Conservation (phyloP, 2,888 invertebrate species). For the Cephus pulcher region DNA sequence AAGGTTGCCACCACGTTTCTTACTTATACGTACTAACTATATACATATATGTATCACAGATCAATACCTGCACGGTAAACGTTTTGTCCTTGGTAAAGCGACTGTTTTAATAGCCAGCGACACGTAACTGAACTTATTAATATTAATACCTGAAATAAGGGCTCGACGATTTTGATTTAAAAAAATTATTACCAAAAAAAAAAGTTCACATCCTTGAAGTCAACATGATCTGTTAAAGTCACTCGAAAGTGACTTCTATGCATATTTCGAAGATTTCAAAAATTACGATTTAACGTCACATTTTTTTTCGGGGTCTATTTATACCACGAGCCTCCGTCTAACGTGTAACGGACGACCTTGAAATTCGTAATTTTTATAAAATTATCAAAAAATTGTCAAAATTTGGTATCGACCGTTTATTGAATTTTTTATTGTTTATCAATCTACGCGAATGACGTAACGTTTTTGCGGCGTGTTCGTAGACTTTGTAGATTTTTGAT, state of each 20-base stretch:
- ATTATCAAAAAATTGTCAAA: not conserved
- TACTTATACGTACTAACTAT: not conserved
- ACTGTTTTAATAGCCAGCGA: not conserved
- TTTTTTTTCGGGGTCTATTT: not conserved
- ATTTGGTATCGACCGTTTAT: not conserved
- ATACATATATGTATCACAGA: not conserved
- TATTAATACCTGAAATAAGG: not conserved
- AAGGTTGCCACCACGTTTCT: constrained; percentile 4
- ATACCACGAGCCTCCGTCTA: not conserved
- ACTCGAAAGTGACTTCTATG: not conserved
- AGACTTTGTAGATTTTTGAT: not conserved
- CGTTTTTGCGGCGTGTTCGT: not conserved
- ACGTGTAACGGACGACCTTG: not conserved
- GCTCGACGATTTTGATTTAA: not conserved
- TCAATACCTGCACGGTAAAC: not conserved
- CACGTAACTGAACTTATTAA: not conserved
- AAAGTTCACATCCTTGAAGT: not conserved
- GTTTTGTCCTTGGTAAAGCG: not conserved
- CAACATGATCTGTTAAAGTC: not conserved
- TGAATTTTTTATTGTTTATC: not conserved
- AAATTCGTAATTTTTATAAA: not conserved
- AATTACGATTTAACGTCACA: not conserved
- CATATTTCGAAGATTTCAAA: not conserved
- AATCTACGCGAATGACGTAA: too few relatives aligned
- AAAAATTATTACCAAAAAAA: not conserved